Base-by-base conservation (phyloP, 2,797 vertebrate species). In the Orestias chungarensis region DNA sequence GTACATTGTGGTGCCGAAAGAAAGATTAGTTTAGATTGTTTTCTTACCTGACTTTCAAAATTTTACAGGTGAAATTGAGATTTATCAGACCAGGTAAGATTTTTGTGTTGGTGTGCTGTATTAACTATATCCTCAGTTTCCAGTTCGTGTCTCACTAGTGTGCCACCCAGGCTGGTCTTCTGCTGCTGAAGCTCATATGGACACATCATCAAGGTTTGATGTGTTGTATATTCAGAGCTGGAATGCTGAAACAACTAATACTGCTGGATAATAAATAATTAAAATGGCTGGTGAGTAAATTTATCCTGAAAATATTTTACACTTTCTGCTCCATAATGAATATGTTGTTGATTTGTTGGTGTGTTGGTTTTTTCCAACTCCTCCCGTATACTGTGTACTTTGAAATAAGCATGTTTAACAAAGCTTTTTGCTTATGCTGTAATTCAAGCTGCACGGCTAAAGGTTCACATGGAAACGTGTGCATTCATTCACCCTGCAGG, bases 401-500 rank as follows among this genome's bases (percentile, higher is more conserved):
- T 71, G 10, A 79, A 74, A 88, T 72, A 74, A 83, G 82, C 70
- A 79, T 54, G 52, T 85, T 78, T 73, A 73, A 57, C 64, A 77
- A 73, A 33, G 72, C 52, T 86, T 87, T 84, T 73, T 80, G 78
- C 84, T 74, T 82, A 82, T 76, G 84, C 75, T 74, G 81, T 78
- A 83, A 82, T 85, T 77, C 78, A 25, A 82, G 59, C 74, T 72
- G 65, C 68, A 23, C 29, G 74, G 78, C 74, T 82, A 64, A 69
- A 79, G 72, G 81, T 88, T 86, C 82, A 81, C 76, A 59, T 61
- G 75, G 78, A 79, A 82, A 76, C 82, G 79, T 68, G 6, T 71
- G 90, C 75, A 86, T 90, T 92, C 85, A 74, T 82, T 88, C 88
- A 81, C 88, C 78, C 89, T 69, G 87, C 86, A 78, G 88, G 86